Evolutionary conservation across 2,113 vertebrate genomes (phyloP).

Genomic region (Forbesichthys agassizii): DNA sequence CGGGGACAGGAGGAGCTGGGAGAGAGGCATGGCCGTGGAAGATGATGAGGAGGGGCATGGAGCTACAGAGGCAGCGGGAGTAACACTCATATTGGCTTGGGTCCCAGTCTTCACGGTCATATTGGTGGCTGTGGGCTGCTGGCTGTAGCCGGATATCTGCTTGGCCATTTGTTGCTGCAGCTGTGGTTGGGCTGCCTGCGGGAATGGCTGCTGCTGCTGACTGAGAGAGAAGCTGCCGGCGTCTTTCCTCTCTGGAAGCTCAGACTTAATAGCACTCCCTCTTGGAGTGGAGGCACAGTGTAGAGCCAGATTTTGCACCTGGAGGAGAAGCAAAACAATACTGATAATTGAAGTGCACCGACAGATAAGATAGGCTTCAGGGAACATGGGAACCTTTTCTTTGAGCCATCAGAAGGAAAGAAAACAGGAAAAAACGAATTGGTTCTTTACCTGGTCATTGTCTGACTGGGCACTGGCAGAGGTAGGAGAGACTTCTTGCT

Average conservation of each 20-base stretch:
- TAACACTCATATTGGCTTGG: constrained; percentile 56
- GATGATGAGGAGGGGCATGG: constrained; percentile 74
- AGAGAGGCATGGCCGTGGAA: constrained; percentile 78
- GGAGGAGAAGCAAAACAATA: background rate
- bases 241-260: constrained; percentile 77
- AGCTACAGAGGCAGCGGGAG: constrained; percentile 56
- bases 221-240: constrained; percentile 81
- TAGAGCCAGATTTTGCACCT: constrained; percentile 80
- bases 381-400: background rate
- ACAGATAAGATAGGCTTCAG: background rate
- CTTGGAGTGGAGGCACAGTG: constrained; percentile 70
- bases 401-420: background rate
- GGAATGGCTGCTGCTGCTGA: constrained; percentile 82
- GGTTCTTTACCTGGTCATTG: constrained; percentile 84
- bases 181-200: constrained; percentile 57
- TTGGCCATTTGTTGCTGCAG: constrained; percentile 79
- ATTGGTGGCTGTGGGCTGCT: constrained; percentile 53
- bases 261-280: constrained; percentile 69
- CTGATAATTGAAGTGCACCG: background rate
- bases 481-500: constrained; percentile 85
- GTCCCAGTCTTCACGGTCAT: constrained; percentile 65
- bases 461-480: constrained; percentile 84
- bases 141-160: constrained; percentile 57
- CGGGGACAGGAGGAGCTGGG: constrained; percentile 90
- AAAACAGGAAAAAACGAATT: background rate